Conservation (phyloP, 2,888 invertebrate species). For the Lepidocyrtinus sp. region DNA sequence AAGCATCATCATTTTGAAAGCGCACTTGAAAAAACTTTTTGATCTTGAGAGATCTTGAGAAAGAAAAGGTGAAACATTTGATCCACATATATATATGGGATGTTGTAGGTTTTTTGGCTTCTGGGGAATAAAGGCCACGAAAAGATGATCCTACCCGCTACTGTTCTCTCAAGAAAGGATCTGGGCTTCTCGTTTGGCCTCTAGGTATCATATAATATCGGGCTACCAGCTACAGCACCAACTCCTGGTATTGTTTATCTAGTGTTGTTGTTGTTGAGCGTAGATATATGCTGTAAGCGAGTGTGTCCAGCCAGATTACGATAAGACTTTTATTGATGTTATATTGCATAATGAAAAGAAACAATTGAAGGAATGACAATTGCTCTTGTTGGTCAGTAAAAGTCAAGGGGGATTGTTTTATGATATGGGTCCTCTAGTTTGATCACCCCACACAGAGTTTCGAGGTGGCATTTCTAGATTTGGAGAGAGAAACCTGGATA, state of each 20-base stretch:
- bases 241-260: neutral
- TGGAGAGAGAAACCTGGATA: neutral
- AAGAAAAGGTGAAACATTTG: neutral
- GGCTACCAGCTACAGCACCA: neutral
- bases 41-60: neutral
- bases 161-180: too few relatives aligned
- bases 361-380: too few relatives aligned
- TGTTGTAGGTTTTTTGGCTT: neutral
- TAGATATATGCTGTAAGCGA: too few relatives aligned
- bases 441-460: neutral
- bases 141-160: too few relatives aligned
- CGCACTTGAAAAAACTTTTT: neutral
- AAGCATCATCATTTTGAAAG: neutral
- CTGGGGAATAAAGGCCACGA: neutral
- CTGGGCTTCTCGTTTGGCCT: neutral
- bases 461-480: neutral
- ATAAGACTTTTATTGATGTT: neutral
- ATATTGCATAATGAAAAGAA: too few relatives aligned
- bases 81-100: neutral
- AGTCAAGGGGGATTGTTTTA: conserved; percentile 1
- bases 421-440: neutral
- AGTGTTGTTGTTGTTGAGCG: neutral
- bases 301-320: too few relatives aligned
- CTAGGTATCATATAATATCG: too few relatives aligned
- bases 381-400: neutral